A percentile compares a stretch with the other conserved stretches of the same genome.
Conservation (phyloP, 2,888 invertebrate genomes). For the Pseudococcus viburni region DNA sequence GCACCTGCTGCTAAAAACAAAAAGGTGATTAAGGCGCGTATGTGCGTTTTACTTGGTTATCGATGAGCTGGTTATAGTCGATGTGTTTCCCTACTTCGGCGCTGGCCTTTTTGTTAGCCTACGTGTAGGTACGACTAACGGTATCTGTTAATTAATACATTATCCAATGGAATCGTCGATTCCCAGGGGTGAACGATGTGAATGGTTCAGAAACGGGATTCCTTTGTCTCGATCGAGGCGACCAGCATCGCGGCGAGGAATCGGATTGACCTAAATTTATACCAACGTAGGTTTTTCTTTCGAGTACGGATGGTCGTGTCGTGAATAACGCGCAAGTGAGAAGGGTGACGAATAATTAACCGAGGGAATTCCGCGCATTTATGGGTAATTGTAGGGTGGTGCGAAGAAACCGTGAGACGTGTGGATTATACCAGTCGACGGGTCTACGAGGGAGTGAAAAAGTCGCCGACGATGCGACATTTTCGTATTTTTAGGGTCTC, state of each 20-base stretch:
- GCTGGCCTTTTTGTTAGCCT: background rate
- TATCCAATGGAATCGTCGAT: background rate
- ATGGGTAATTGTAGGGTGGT: background rate
- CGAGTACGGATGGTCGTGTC: background rate
- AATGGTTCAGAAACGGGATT: background rate
- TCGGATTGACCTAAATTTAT: background rate
- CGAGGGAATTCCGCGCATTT: background rate
- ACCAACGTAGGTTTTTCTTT: background rate
- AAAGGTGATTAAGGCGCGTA: background rate
- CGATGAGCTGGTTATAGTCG: background rate
- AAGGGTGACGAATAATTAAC: background rate
- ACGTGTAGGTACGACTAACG: background rate
- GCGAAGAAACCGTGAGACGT: background rate
- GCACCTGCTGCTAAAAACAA: background rate
- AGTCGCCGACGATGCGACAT: background rate
- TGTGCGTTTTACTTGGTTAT: background rate
- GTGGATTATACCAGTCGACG: background rate
- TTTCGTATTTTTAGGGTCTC: background rate
- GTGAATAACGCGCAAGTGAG: background rate
- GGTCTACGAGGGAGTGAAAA: background rate
- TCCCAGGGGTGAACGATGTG: background rate
- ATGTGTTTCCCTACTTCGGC: background rate
- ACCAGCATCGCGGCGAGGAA: background rate
- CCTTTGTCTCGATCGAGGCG: background rate
- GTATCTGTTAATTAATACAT: slow-evolving; percentile 1